Percentiles rank a stretch among this genome's conserved stretches.
Evolutionary conservation across 2,113 vertebrate genomes (phyloP).

Genomic region (Trachemys scripta): DNA sequence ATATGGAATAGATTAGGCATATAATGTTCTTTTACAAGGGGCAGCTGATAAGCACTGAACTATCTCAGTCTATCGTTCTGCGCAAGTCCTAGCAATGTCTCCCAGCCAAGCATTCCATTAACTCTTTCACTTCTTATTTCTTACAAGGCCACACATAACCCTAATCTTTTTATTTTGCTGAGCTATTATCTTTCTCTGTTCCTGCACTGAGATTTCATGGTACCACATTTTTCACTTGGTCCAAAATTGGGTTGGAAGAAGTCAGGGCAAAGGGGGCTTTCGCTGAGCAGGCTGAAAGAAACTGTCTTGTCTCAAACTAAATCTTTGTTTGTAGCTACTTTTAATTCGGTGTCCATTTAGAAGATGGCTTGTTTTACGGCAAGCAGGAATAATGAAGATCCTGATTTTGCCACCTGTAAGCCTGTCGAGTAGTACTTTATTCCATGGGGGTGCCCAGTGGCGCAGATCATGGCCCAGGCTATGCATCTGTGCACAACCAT

Average conservation of each 20-base stretch:
- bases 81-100: constrained; percentile 33
- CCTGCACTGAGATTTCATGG: constrained; percentile 30
- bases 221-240: constrained; percentile 34
- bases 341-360: background rate
- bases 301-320: background rate
- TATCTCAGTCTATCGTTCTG: constrained; percentile 23
- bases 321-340: background rate
- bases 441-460: too few relatives aligned
- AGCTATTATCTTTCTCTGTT: constrained; percentile 41
- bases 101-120: constrained; percentile 60
- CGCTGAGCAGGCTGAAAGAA: background rate
- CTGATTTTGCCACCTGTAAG: background rate
- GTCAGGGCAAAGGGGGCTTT: background rate
- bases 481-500: too few relatives aligned
- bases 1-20: background rate
- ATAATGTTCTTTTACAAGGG: background rate
- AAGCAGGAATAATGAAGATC: background rate
- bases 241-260: constrained; percentile 25
- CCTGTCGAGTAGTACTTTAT: background rate
- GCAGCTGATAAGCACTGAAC: background rate
- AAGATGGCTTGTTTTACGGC: background rate
- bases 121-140: constrained; percentile 63
- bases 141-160: constrained; percentile 37
- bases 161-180: constrained; percentile 65
- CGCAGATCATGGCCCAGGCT: background rate